Conservation (phyloP, 2,113 vertebrate species). For the Pterophyllum scalare region DNA sequence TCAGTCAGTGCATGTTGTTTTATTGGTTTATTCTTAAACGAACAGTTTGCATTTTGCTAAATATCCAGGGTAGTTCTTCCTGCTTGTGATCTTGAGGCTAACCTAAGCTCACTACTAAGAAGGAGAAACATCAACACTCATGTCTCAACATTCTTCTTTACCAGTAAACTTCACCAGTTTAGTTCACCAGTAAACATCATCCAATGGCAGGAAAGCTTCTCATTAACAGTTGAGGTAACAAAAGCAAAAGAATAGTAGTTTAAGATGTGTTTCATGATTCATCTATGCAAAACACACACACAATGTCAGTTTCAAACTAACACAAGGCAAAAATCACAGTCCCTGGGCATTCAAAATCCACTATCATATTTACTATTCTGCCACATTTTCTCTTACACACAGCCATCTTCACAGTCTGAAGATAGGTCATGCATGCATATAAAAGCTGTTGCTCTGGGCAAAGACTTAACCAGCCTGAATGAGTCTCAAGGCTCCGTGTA, state of each 20-base stretch:
- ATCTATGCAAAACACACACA: neutral
- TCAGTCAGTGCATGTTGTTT: neutral
- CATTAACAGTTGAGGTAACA: no score
- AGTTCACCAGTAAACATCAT: neutral
- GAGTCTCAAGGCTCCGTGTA: conserved; percentile 45
- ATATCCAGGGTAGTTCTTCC: neutral
- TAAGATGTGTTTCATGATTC: neutral
- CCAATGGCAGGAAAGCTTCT: neutral
- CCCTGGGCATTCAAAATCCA: conserved; percentile 9
- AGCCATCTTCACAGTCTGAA: conserved; percentile 49
- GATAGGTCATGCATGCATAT: conserved; percentile 73
- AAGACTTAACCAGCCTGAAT: conserved; percentile 63
- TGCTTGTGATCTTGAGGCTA: no score
- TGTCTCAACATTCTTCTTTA: neutral
- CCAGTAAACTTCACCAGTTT: no score
- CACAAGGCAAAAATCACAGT: neutral
- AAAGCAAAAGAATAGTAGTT: neutral
- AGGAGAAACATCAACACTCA: neutral
- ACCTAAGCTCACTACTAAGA: neutral
- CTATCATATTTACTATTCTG: conserved; percentile 61
- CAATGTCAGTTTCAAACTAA: neutral
- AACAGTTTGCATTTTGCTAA: neutral
- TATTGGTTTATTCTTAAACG: neutral
- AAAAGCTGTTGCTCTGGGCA: conserved; percentile 65
- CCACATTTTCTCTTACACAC: conserved; percentile 59